Percentiles rank a stretch among this genome's conserved stretches.
phyloP scores from a whole-genome alignment of 1,140 invertebrate species.

The Gonioctena quinquepunctata region DNA sequence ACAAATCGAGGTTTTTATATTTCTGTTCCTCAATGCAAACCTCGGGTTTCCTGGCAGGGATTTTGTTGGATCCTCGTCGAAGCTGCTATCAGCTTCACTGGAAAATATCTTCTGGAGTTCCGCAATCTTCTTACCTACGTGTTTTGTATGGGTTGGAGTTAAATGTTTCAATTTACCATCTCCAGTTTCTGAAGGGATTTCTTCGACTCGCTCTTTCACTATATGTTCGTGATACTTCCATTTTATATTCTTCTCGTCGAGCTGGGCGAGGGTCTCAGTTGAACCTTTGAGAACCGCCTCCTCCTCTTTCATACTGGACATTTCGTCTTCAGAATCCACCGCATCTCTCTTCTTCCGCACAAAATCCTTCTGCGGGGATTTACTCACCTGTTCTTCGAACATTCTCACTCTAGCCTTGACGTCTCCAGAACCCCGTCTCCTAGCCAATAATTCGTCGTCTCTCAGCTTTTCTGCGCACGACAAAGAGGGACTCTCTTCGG shows the following conservation, averaged over 20 bases:
- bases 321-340: slow-evolving; percentile 53
- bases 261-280: slow-evolving; percentile 52
- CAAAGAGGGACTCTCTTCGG: slow-evolving; percentile 42
- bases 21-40: too few species aligned
- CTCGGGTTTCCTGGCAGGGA: too few species aligned
- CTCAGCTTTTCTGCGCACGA: slow-evolving; percentile 36
- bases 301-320: slow-evolving; percentile 54
- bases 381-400: slow-evolving; percentile 55
- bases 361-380: slow-evolving; percentile 41
- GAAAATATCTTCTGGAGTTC: slow-evolving; percentile 58
- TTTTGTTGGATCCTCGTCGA: not conserved
- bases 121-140: slow-evolving; percentile 57
- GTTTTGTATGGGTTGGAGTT: slow-evolving; percentile 45
- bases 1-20: too few species aligned
- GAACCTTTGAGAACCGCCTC: slow-evolving; percentile 46
- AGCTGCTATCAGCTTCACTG: slow-evolving; percentile 8
- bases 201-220: slow-evolving; percentile 26
- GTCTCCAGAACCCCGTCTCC: slow-evolving; percentile 55
- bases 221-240: slow-evolving; percentile 30
- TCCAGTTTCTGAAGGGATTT: not conserved
- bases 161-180: slow-evolving; percentile 25
- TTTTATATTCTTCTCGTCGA: slow-evolving; percentile 48
- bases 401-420: slow-evolving; percentile 57
- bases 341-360: slow-evolving; percentile 41
- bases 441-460: slow-evolving; percentile 49